Conservation (phyloP, 2,888 invertebrate species). For the Drosophila monieri region DNA sequence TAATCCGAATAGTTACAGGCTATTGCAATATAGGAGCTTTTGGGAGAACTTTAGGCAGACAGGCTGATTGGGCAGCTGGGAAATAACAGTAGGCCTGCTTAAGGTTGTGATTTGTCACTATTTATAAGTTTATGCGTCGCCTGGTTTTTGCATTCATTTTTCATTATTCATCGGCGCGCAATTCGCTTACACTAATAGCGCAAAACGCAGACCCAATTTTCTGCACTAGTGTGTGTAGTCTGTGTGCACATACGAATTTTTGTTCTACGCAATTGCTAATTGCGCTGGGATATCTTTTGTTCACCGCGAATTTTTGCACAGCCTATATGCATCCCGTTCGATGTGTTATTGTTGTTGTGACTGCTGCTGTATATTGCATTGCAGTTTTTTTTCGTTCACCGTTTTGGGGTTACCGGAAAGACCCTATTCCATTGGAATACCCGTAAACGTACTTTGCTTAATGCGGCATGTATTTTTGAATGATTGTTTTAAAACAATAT, state of each 20-base stretch:
- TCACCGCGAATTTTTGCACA: slow-evolving; percentile 47
- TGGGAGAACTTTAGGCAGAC: slow-evolving; percentile 40
- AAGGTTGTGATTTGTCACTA: slow-evolving; percentile 48
- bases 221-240: slow-evolving; percentile 16
- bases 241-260: slow-evolving; percentile 17
- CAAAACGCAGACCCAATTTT: slow-evolving; percentile 12
- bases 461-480: slow-evolving; percentile 36
- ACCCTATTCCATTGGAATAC: slow-evolving; percentile 1
- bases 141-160: slow-evolving; percentile 40
- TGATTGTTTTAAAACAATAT: slow-evolving; percentile 45
- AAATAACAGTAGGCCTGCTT: slow-evolving; percentile 43
- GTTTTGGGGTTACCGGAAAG: slow-evolving; percentile 6
- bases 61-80: slow-evolving; percentile 57
- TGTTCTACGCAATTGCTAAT: slow-evolving; percentile 67
- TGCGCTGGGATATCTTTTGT: slow-evolving; percentile 59
- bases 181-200: slow-evolving; percentile 60
- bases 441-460: slow-evolving; percentile 51
- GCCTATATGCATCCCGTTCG: slow-evolving; percentile 32
- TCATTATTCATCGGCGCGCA: slow-evolving; percentile 51
- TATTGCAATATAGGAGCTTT: slow-evolving; percentile 33
- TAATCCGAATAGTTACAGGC: slow-evolving; percentile 39
- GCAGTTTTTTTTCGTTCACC: slow-evolving; percentile 29
- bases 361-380: slow-evolving; percentile 36
- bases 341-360: slow-evolving; percentile 40
- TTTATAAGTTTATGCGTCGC: slow-evolving; percentile 41